Evolutionary conservation across 2,888 invertebrate species (phyloP), one percentile per base, ranked within the genome.

Genomic region (Drosophila nr. perissopoda): DNA sequence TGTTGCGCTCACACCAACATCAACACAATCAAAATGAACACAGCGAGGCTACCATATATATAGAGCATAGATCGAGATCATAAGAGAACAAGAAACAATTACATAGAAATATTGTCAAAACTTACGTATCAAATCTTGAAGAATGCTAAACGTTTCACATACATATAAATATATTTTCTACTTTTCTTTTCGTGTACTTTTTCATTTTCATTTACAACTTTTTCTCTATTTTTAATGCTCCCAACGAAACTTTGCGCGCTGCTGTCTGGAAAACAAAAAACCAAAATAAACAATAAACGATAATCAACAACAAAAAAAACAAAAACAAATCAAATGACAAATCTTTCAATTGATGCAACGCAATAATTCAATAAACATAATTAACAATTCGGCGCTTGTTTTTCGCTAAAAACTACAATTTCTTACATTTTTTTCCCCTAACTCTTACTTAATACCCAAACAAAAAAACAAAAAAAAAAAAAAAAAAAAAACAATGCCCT

Each of bases 171-270:
- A 74, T 82, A 70, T 82, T 81, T 80, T 83, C 71, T 79, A 70
- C 72, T 74, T 80, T 81, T 86, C 88, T 81, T 90, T 87, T 79
- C 77, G 81, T 82, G 81, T 83, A 85, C 80, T 91, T 83, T 91
- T 85, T 91, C 79, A 73, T 78, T 81, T 88, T 79, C 68, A 75
- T 79, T 91, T 88, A 76, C 69, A 73, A 87, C 76, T 88, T 83
- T 89, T 84, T 88, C 82, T 81, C 81, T 82, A 76, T 80, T 81
- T 81, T 82, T 73, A 74, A 82, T 82, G 81, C 81, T 74, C 90
- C 82, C 82, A 81, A 81, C 73, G 85, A 81, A 83, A 74, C 81
- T 78, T 84, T 88, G 74, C 87, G 90, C 90, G 87, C 90, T 79
- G 88, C 86, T 81, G 69, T 81, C 89, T 91, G 92, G 87, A 91